These are phyloP conservation scores for Trachelus tabidus DNA, from an alignment of 2,888 invertebrate species.

Conservation along the genomic window DNA sequence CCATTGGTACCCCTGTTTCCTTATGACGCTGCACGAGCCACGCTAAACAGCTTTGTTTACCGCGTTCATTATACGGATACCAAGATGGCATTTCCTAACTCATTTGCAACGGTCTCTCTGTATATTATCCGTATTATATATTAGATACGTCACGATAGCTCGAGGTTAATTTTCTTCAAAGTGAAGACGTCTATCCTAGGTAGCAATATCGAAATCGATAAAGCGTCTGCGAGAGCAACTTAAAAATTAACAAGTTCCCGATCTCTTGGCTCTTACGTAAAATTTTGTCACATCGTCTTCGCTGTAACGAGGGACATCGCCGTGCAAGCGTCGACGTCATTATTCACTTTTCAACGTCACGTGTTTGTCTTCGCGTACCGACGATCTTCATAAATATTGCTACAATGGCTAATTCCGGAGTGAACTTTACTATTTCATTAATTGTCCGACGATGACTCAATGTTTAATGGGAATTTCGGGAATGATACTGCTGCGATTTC, in stretches of 20 bases:
- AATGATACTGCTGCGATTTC: background rate
- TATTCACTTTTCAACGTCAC: background rate
- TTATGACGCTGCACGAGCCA: slow-evolving; percentile 26
- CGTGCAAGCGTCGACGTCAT: background rate
- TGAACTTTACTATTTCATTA: background rate
- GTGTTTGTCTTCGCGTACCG: background rate
- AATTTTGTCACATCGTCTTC: background rate
- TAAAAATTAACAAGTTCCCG: slow-evolving; percentile 15
- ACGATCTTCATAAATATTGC: background rate
- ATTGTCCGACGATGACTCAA: background rate
- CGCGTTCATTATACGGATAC: background rate
- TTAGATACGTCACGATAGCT: background rate
- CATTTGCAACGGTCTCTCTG: background rate
- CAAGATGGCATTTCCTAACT: background rate
- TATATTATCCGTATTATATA: background rate
- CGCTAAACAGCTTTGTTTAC: slow-evolving; percentile 31
- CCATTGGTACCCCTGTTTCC: slow-evolving; percentile 3
- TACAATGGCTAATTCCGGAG: background rate
- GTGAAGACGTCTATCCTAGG: slow-evolving; percentile 15
- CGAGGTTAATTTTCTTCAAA: slow-evolving; percentile 4
- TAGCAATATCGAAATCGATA: slow-evolving; percentile 9
- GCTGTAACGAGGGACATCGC: background rate
- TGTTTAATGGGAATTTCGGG: background rate
- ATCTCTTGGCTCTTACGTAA: slow-evolving; percentile 3
- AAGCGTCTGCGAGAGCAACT: slow-evolving; percentile 13